phyloP scores from a whole-genome alignment of 2,888 invertebrate species.

The Cepaea hortensis region DNA sequence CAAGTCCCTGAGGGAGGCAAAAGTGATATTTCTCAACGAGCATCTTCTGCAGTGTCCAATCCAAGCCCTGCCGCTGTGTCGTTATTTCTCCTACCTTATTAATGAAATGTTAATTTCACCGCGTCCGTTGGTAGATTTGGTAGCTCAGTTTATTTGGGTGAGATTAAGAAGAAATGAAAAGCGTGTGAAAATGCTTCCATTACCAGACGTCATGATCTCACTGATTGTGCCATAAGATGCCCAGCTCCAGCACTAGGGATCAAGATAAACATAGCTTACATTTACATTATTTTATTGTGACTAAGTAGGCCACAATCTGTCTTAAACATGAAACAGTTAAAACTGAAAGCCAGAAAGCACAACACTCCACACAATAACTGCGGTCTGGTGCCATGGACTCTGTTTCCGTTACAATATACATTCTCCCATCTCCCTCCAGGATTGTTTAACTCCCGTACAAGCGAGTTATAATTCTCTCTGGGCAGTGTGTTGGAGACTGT shows the following conservation, averaged over 20 bases:
- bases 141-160: constrained; percentile 28
- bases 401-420: too few species aligned
- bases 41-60: constrained; percentile 40
- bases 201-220: neutral
- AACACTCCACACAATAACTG: too few species aligned
- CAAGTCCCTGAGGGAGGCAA: constrained; percentile 32
- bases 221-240: constrained; percentile 22
- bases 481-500: too few species aligned
- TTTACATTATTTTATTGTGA: too few species aligned
- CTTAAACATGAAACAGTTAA: too few species aligned
- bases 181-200: constrained; percentile 11
- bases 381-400: too few species aligned
- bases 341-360: too few species aligned
- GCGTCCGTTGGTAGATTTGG: constrained; percentile 18
- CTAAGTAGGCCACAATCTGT: too few species aligned
- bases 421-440: too few species aligned
- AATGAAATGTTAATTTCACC: constrained; percentile 30
- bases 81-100: constrained; percentile 36
- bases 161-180: constrained; percentile 21
- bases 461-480: too few species aligned
- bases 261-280: too few species aligned
- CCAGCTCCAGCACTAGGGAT: neutral
- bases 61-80: constrained; percentile 42
- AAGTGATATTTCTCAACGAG: constrained; percentile 41
- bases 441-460: too few species aligned